Percentiles rank a stretch among this genome's conserved stretches.
These are phyloP conservation scores for Tyria jacobaeae DNA, from an alignment of 2,888 invertebrate species.

Conservation along the genomic window DNA sequence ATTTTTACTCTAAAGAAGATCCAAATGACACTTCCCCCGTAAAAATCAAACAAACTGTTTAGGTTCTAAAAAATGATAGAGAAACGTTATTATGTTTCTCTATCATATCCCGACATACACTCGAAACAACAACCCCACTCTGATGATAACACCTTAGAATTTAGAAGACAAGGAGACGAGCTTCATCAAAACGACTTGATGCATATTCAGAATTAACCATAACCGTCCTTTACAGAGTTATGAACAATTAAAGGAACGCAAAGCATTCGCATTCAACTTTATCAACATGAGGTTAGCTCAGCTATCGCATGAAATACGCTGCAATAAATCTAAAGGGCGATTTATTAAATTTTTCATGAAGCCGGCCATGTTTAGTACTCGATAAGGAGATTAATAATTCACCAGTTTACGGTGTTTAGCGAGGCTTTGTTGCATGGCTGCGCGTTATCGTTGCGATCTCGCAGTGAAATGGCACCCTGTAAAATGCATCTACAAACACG, in stretches of 20 bases:
- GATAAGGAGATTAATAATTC: constrained; percentile 85
- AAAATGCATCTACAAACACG: constrained; percentile 63
- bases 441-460: constrained; percentile 75
- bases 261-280: constrained; percentile 55
- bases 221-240: constrained; percentile 19
- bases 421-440: constrained; percentile 77
- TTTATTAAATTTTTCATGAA: constrained; percentile 83
- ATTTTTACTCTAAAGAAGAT: too few relatives aligned
- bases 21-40: too few relatives aligned
- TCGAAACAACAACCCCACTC: too few relatives aligned
- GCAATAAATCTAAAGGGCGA: constrained; percentile 74
- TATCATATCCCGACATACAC: too few relatives aligned
- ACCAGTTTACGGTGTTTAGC: constrained; percentile 85
- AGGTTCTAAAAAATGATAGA: too few relatives aligned
- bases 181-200: constrained; percentile 26
- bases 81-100: too few relatives aligned
- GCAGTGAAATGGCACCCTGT: constrained; percentile 70
- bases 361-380: constrained; percentile 73
- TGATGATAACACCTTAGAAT: too few relatives aligned
- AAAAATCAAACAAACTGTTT: too few relatives aligned
- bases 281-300: constrained; percentile 44
- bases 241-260: constrained; percentile 46
- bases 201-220: constrained; percentile 23
- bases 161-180: too few relatives aligned
- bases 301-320: constrained; percentile 48